Conservation (phyloP, 2,888 invertebrate genomes). For the Drosophila antonietae region DNA sequence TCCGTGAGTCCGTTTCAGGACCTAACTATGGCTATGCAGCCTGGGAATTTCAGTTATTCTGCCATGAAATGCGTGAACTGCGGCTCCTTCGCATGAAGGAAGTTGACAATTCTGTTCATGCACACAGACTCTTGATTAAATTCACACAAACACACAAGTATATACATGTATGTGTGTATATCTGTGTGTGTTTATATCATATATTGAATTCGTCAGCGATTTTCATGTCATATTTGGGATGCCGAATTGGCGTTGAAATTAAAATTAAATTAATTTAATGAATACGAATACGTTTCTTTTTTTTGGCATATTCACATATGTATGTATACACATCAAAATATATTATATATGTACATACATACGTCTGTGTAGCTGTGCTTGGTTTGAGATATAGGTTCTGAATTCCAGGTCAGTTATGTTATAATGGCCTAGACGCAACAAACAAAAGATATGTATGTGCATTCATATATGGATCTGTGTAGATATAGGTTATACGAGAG, state of each 20-base stretch:
- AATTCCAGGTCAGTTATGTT: conserved; percentile 7
- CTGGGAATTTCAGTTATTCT: conserved; percentile 78
- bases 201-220: conserved; percentile 60
- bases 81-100: conserved; percentile 51
- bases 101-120: conserved; percentile 64
- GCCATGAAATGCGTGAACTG: conserved; percentile 81
- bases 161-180: neutral
- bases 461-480: neutral
- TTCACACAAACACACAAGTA: conserved; percentile 45
- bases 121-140: conserved; percentile 60
- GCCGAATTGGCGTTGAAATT: conserved; percentile 78
- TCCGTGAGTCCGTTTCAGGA: conserved; percentile 2
- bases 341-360: too few relatives aligned
- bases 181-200: neutral
- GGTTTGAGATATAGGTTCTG: neutral
- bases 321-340: neutral
- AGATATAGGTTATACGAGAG: neutral
- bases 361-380: neutral
- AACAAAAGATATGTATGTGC: too few relatives aligned
- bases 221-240: conserved; percentile 65
- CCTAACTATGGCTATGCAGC: conserved; percentile 38
- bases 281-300: conserved; percentile 41
- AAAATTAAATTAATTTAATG: conserved; percentile 78
- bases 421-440: neutral
- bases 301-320: too few relatives aligned